These are phyloP conservation scores for Dendropsophus ebraccatus DNA, from an alignment of 2,113 vertebrate species.

Conservation along the genomic window DNA sequence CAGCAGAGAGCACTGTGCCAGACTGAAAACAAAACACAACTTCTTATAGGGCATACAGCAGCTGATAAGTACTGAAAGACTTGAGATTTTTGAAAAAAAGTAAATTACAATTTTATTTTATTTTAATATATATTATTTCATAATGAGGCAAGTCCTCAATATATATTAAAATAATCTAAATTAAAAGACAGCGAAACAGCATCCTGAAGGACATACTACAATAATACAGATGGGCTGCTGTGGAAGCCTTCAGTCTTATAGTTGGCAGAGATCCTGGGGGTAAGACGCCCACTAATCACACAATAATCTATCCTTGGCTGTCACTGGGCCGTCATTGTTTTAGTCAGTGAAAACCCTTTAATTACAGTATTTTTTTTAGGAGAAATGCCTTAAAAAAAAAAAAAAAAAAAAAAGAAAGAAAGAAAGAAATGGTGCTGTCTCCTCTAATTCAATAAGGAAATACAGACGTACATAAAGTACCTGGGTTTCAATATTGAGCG, in stretches of 20 bases:
- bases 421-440: constrained; percentile 6
- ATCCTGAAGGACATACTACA: too few species aligned
- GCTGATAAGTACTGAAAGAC: too few species aligned
- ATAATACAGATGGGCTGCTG: neutral
- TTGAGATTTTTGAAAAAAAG: too few species aligned
- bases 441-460: neutral
- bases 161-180: too few species aligned
- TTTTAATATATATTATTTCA: too few species aligned
- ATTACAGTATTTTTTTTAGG: neutral
- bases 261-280: neutral
- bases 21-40: too few species aligned
- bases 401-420: neutral
- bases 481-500: neutral
- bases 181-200: too few species aligned
- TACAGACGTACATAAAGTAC: neutral
- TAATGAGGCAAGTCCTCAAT: too few species aligned
- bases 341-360: neutral
- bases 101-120: too few species aligned
- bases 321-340: neutral
- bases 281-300: neutral
- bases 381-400: neutral
- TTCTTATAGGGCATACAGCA: too few species aligned
- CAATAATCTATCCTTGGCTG: neutral
- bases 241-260: neutral
- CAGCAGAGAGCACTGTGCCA: too few species aligned